Evolutionary conservation across 2,888 invertebrate genomes (phyloP).

Genomic region (Geotrupes spiniger): DNA sequence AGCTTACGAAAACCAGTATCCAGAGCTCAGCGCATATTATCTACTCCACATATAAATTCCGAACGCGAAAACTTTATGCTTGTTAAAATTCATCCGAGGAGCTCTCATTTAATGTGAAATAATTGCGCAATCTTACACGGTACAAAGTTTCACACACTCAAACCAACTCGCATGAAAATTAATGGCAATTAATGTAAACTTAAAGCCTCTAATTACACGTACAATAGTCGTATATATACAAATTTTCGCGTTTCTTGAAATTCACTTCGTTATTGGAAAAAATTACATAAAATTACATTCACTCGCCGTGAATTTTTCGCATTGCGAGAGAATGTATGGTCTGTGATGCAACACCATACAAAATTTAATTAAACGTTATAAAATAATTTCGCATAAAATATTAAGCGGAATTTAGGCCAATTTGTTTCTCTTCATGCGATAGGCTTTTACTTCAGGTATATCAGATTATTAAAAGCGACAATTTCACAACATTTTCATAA

Average conservation of each 20-base stretch:
- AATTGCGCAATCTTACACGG: no score
- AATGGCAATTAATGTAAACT: no score
- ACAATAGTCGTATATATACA: neutral
- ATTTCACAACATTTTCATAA: no score
- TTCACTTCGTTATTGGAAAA: slow-evolving; percentile 1
- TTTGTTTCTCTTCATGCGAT: slow-evolving; percentile 5
- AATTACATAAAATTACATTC: slow-evolving; percentile 2
- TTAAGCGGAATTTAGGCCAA: slow-evolving; percentile 10
- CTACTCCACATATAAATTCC: no score
- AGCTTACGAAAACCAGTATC: slow-evolving; percentile 3
- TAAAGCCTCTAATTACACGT: no score
- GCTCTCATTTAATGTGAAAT: no score
- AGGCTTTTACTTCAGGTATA: slow-evolving; percentile 6
- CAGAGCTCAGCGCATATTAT: neutral
- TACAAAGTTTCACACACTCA: no score
- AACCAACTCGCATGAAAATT: no score
- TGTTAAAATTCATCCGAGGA: no score
- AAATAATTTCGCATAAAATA: slow-evolving; percentile 13
- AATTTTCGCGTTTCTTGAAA: neutral
- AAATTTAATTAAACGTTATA: slow-evolving; percentile 13
- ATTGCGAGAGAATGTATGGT: slow-evolving; percentile 5
- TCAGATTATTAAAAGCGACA: neutral
- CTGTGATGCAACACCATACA: slow-evolving; percentile 10
- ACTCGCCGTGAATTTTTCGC: slow-evolving; percentile 3
- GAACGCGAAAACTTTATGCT: no score